Evolutionary conservation across 2,797 vertebrate genomes (phyloP), one percentile per base, ranked within the genome.

Genomic region (Chloroceryle amazona): DNA sequence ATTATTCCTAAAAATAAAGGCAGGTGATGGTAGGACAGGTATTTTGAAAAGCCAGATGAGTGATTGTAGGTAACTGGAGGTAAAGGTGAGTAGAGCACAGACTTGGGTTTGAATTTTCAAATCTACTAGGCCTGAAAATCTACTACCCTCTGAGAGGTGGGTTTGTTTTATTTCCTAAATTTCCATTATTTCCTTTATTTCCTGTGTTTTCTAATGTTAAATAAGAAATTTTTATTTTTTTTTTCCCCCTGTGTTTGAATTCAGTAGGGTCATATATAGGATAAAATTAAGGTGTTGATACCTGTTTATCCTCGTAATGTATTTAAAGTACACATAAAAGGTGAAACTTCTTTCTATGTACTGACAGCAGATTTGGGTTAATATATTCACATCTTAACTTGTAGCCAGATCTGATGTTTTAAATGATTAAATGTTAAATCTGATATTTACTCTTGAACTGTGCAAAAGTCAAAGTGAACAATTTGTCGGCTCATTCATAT

Each of bases 401-500:
- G 35, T 66, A 96, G 92, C 26, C 54, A 87, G 76, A 95, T 96
- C 66, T 81, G 46, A 92, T 97, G 86, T 87, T 97, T 98, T 80
- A 97, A 95, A 97, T 93, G 68, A 96, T 97, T 96, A 97, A 93
- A 87, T 91, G 57, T 91, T 93, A 97, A 93, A 89, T 91, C 75
- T 95, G 90, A 61, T 96, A 93, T 97, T 97, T 97, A 96, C 91
- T 91, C 61, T 94, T 28, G 2, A 70, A 91, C 82, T 97, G 74
- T 86, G 76, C 86, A 95, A 81, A 97, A 98, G 97, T 98, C 93
- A 97, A 97, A 92, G 63, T 83, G 90, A 96, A 96, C 90, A 87
- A 97, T 98, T 97, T 98, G 91, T 97, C 96, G 96, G 84, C 60
- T 92, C 57, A 86, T 91, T 97, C 91, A 96, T 97, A 96, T 97